Percentiles rank a stretch among this genome's conserved stretches.
These are phyloP conservation scores for Sebastiscus tertius DNA, from an alignment of 2,797 vertebrate species.

Conservation along the genomic window DNA sequence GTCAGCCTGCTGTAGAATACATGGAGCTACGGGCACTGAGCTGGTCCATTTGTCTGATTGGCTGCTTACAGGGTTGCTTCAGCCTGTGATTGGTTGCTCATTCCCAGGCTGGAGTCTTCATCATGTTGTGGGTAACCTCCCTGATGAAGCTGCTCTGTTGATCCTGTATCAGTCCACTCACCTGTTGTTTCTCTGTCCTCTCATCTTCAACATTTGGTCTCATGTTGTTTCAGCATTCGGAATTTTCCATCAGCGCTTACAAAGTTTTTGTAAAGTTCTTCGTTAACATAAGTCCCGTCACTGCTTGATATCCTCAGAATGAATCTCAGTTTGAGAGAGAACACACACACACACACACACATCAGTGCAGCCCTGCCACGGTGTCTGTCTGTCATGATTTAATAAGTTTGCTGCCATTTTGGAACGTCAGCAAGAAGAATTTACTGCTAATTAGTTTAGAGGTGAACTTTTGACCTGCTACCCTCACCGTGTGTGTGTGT, in stretches of 20 bases:
- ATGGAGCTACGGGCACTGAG: too few species aligned
- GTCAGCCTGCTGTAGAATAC: neutral
- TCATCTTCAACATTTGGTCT: neutral
- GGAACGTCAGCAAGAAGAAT: constrained; percentile 63
- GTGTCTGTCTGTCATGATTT: constrained; percentile 40
- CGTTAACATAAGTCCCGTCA: neutral
- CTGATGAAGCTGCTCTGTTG: neutral
- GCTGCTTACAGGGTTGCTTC: neutral
- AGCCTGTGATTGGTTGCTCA: neutral
- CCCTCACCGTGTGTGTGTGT: neutral
- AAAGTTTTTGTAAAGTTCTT: neutral
- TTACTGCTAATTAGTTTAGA: constrained; percentile 69
- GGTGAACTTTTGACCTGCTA: constrained; percentile 64
- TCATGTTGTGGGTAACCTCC: neutral
- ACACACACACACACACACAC: neutral
- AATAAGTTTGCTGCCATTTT: constrained; percentile 62
- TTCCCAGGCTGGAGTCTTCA: neutral
- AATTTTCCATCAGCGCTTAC: neutral
- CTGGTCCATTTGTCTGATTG: neutral
- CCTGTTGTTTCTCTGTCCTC: neutral
- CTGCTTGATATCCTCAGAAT: neutral
- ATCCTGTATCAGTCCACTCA: neutral
- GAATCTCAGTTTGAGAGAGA: neutral
- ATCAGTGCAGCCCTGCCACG: neutral
- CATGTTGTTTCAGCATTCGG: neutral